Evolutionary conservation across 2,113 vertebrate genomes (phyloP).

Genomic region (Embiotoca jacksoni): DNA sequence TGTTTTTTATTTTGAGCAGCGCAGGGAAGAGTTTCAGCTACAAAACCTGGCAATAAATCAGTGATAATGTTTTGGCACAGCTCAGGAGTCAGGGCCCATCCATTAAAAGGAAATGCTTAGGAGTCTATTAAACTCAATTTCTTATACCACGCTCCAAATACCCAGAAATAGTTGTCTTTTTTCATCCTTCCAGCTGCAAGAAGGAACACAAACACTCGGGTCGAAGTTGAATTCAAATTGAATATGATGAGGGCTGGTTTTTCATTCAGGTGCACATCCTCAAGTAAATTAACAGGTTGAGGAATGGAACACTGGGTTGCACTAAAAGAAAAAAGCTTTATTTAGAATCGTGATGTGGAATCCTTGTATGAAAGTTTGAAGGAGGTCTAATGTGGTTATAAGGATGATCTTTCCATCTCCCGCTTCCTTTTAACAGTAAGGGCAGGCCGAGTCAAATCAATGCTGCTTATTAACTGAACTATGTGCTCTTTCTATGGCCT

Average conservation of each 20-base stretch:
- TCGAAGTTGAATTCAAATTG: slow-evolving; percentile 15
- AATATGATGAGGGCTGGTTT: neutral
- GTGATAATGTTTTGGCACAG: neutral
- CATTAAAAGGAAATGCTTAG: neutral
- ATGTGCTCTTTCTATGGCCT: slow-evolving; percentile 19
- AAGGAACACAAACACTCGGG: neutral
- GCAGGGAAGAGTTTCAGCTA: slow-evolving; percentile 6
- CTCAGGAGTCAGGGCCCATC: neutral
- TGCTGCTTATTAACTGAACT: neutral
- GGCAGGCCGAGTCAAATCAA: neutral
- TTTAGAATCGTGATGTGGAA: neutral
- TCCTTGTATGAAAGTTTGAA: slow-evolving; percentile 1
- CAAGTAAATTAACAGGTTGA: slow-evolving; percentile 4
- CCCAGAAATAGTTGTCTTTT: neutral
- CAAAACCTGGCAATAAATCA: slow-evolving; percentile 9
- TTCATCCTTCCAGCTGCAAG: neutral
- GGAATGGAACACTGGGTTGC: neutral
- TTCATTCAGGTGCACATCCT: neutral
- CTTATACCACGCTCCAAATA: no score
- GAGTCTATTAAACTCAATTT: slow-evolving; percentile 9
- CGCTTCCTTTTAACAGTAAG: neutral
- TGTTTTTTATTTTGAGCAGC: neutral
- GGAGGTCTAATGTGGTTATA: neutral
- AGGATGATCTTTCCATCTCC: neutral
- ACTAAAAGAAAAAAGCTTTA: neutral